phyloP scores from a whole-genome alignment of 92 coral and sea anemone genomes.

The Muricea muricata region DNA sequence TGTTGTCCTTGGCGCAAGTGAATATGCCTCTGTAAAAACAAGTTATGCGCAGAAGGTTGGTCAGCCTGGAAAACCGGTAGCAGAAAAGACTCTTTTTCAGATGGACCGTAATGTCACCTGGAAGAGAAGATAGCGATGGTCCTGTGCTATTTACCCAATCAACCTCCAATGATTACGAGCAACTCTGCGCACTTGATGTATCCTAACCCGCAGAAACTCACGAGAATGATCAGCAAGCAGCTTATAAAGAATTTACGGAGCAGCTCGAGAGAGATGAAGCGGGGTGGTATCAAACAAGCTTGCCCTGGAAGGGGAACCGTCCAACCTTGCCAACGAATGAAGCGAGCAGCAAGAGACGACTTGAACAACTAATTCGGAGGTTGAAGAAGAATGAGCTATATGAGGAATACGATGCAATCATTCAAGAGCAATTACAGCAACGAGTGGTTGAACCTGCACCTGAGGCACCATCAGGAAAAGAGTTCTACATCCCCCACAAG shows the following conservation, averaged over 20 bases:
- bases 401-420: too few species aligned
- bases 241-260: slow-evolving; percentile 24
- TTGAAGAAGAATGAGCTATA: slow-evolving; percentile 11
- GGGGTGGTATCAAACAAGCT: slow-evolving; percentile 37
- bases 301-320: slow-evolving; percentile 43
- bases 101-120: slow-evolving; percentile 28
- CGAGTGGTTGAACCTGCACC: too few species aligned
- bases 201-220: slow-evolving; percentile 14
- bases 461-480: too few species aligned
- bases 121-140: neutral
- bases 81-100: slow-evolving; percentile 20
- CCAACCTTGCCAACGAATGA: slow-evolving; percentile 2
- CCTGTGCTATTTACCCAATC: slow-evolving; percentile 27
- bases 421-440: too few species aligned
- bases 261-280: slow-evolving; percentile 15
- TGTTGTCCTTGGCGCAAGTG: slow-evolving; percentile 26
- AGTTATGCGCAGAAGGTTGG: neutral
- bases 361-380: slow-evolving; percentile 3
- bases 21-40: slow-evolving; percentile 25
- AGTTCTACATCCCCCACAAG: too few species aligned
- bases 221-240: slow-evolving; percentile 27
- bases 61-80: slow-evolving; percentile 28
- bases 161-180: slow-evolving; percentile 13
- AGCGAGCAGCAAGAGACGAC: neutral
- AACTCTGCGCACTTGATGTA: slow-evolving; percentile 13